Percentiles rank a stretch among this genome's conserved stretches.
These are phyloP conservation scores for Lepilemur septentrionalis DNA, from an alignment of 2,797 vertebrate genomes.

Conservation along the genomic window DNA sequence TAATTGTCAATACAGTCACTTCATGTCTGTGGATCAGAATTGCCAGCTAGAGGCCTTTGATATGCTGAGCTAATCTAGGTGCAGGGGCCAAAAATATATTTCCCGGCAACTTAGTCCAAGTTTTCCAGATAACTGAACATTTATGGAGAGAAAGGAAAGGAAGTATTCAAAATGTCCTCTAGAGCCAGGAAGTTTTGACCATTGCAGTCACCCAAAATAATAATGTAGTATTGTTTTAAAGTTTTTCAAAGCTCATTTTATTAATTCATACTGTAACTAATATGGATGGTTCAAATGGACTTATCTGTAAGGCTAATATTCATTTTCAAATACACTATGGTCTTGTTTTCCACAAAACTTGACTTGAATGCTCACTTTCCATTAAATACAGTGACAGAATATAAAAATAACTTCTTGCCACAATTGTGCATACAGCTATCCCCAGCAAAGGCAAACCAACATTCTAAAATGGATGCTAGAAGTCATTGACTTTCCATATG, in stretches of 20 bases:
- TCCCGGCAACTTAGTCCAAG: conserved; percentile 69
- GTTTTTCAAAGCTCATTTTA: conserved; percentile 13
- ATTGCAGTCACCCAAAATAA: background rate
- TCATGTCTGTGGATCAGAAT: conserved; percentile 74
- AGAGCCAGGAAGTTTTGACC: background rate
- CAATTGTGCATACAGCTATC: conserved; percentile 52
- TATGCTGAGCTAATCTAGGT: conserved; percentile 68
- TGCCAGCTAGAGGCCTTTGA: conserved; percentile 69
- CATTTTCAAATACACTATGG: conserved; percentile 63
- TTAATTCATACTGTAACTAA: background rate
- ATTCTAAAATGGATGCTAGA: conserved; percentile 68
- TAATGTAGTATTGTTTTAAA: background rate
- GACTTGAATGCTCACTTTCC: conserved; percentile 80
- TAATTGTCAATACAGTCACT: conserved; percentile 73
- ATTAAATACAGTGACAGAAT: conserved; percentile 78
- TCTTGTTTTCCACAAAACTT: conserved; percentile 83
- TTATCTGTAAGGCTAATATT: conserved; percentile 1
- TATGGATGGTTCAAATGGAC: background rate
- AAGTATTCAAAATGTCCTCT: conserved; percentile 59
- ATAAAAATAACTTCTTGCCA: conserved; percentile 79
- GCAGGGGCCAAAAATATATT: conserved; percentile 45
- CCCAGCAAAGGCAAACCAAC: conserved; percentile 63
- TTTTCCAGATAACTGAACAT: background rate
- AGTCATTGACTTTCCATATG: conserved; percentile 62
- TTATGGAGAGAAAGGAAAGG: conserved; percentile 67